Conservation (phyloP, 2,113 vertebrate genomes). For the Garra rufa region DNA sequence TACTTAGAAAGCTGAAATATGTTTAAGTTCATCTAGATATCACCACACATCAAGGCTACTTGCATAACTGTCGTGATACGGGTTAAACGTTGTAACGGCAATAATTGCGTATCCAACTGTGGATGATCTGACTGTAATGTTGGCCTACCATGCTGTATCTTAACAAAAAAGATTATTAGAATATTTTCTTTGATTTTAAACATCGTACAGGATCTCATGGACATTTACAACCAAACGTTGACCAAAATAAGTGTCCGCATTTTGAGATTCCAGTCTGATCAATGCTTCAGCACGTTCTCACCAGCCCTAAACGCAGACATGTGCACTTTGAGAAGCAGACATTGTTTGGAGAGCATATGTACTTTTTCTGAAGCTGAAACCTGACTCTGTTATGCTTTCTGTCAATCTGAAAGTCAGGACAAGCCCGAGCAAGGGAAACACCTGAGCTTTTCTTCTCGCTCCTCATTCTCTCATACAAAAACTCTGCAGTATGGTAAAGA, state of each 20-base stretch:
- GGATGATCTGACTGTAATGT: not conserved
- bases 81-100: not conserved
- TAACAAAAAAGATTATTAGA: not conserved
- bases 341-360: constrained; percentile 55
- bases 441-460: constrained; percentile 37
- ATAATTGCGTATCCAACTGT: not conserved
- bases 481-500: constrained; percentile 23
- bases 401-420: constrained; percentile 57
- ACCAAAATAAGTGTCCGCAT: not conserved
- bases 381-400: constrained; percentile 54
- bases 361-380: constrained; percentile 59
- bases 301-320: constrained; percentile 20
- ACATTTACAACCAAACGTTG: not conserved
- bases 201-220: not conserved
- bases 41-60: not conserved
- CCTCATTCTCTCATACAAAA: constrained; percentile 16
- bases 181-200: not conserved
- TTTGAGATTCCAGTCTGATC: constrained; percentile 13
- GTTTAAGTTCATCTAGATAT: not conserved
- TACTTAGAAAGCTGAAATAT: not conserved
- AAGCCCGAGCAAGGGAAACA: constrained; percentile 56
- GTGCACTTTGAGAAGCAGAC: constrained; percentile 38
- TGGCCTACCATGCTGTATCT: not conserved
- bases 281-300: constrained; percentile 35
- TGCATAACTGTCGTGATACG: not conserved